These are phyloP conservation scores for Andricus curvator DNA, from an alignment of 2,888 invertebrate genomes.

Conservation along the genomic window DNA sequence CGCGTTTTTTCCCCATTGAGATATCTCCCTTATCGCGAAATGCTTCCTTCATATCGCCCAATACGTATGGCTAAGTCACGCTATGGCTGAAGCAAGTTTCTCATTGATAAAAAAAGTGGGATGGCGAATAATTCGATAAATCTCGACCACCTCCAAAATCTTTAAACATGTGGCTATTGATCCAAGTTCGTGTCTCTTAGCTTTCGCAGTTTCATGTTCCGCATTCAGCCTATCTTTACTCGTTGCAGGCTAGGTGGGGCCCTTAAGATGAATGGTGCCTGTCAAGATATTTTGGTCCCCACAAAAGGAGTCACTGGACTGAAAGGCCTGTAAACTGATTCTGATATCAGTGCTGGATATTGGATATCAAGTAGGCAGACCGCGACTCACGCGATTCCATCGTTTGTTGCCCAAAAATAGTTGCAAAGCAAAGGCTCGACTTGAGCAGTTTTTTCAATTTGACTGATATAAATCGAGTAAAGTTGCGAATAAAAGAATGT, in stretches of 20 bases:
- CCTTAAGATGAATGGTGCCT: conserved; percentile 21
- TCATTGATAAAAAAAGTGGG: conserved; percentile 23
- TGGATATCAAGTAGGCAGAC: neutral
- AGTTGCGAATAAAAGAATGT: neutral
- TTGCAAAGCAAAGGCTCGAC: neutral
- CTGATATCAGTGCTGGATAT: neutral
- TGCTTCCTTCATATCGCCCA: neutral
- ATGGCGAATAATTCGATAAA: neutral
- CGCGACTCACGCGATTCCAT: neutral
- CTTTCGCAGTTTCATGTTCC: neutral
- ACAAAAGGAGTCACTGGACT: conserved; percentile 10
- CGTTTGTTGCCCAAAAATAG: neutral
- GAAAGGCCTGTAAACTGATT: conserved; percentile 4
- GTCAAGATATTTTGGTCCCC: conserved; percentile 17
- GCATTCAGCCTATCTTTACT: neutral
- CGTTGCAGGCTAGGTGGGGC: conserved; percentile 3
- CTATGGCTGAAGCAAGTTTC: neutral
- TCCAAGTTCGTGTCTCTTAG: neutral
- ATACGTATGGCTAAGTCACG: neutral
- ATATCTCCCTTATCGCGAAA: conserved; percentile 1
- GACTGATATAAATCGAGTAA: neutral
- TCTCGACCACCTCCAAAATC: neutral
- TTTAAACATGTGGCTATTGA: neutral
- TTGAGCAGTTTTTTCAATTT: neutral
- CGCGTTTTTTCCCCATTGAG: neutral